Base-by-base conservation (phyloP, 2,797 vertebrate species). In the Lophius americanus region DNA sequence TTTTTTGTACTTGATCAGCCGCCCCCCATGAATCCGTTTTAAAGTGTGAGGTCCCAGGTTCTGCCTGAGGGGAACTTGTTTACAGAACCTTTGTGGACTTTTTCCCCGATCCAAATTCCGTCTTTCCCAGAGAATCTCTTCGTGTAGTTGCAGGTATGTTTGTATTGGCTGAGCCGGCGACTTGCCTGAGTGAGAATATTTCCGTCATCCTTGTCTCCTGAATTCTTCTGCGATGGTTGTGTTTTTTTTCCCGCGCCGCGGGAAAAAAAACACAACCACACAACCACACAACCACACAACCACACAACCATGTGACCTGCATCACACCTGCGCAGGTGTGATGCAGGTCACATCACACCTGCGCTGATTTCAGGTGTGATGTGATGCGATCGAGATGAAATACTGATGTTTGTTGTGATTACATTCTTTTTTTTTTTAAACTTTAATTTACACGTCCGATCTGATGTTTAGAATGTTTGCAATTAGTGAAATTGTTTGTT, bases 281-380 rank as follows among this genome's bases (percentile, higher is more conserved):
- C n/a, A n/a, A n/a, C n/a, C n/a, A n/a, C n/a, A n/a, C n/a, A n/a
- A n/a, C n/a, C n/a, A n/a, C n/a, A n/a, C n/a, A n/a, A n/a, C n/a
- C n/a, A n/a, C n/a, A n/a, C n/a, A n/a, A n/a, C n/a, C n/a, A n/a
- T n/a, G n/a, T n/a, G n/a, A n/a, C n/a, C n/a, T n/a, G n/a, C n/a
- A n/a, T n/a, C n/a, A n/a, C n/a, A n/a, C n/a, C n/a, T n/a, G n/a
- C n/a, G n/a, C n/a, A n/a, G n/a, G n/a, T n/a, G n/a, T n/a, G n/a
- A n/a, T n/a, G n/a, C n/a, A n/a, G n/a, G n/a, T n/a, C n/a, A n/a
- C n/a, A n/a, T n/a, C n/a, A n/a, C n/a, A n/a, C n/a, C n/a, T n/a
- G n/a, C 86, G 85, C 81, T 89, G 67, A 72, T 57, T 76, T 74
- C 7, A 78, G 9, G 69, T 57, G 59, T 80, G 61, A 85, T 79